Percentiles rank a stretch among this genome's conserved stretches.
phyloP scores from a whole-genome alignment of 2,113 vertebrate genomes.

The Poicephalus meyeri region DNA sequence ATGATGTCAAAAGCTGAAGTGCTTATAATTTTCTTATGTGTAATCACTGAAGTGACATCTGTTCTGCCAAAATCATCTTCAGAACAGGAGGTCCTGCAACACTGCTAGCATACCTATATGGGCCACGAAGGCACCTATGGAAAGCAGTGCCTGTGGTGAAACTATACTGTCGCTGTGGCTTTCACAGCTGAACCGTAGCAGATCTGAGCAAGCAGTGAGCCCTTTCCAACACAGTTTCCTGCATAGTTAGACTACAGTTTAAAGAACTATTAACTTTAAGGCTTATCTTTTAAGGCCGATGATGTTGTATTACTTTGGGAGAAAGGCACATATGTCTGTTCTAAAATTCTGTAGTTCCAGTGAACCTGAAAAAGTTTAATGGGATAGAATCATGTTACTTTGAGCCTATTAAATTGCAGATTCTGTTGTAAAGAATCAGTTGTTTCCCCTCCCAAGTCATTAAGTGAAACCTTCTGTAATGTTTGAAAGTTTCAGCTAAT shows the following conservation, averaged over 20 bases:
- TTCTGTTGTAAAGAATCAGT: neutral
- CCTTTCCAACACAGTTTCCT: neutral
- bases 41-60: neutral
- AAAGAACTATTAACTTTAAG: neutral
- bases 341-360: neutral
- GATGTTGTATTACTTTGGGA: neutral
- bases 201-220: neutral
- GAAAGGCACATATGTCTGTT: neutral
- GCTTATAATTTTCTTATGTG: neutral
- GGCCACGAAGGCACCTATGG: rapidly evolving
- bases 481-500: neutral
- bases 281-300: neutral
- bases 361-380: neutral
- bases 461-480: neutral
- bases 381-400: neutral
- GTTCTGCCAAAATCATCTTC: neutral
- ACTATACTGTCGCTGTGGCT: neutral
- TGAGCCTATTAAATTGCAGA: neutral
- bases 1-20: neutral
- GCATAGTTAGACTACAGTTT: neutral
- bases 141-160: neutral
- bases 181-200: neutral
- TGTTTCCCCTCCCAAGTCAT: neutral
- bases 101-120: too few species aligned
- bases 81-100: neutral